Evolutionary conservation across 2,888 invertebrate species (phyloP), one percentile per base, ranked within the genome.

Genomic region (Ormyrus thymus): DNA sequence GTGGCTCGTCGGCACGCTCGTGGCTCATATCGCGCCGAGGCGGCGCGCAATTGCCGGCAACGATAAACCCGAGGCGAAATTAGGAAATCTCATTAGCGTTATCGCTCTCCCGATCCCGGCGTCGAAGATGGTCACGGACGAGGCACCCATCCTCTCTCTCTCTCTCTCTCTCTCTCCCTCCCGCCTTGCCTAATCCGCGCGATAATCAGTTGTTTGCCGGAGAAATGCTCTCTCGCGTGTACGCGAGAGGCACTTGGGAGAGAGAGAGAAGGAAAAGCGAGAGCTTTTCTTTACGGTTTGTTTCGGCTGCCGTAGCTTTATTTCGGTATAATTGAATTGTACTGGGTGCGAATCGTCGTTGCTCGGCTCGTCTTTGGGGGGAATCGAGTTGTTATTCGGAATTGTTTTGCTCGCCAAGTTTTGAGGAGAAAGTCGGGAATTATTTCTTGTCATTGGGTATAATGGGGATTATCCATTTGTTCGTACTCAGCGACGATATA

Each of bases 51-150:
- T 64, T 62, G 50, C 71, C 50, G 45, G 51, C 46, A 46, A 68
- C 71, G 74, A 79, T 78, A 78, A 78, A 69, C 56, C 56, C 69
- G 58, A 45, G 29, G 59, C 61, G 59, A 75, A 79, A 80, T 81
- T 82, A 77, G 74, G 64, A 81, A 82, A 81, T 77, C 79, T 79
- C 80, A 82, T 81, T 82, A 82, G 76, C 65, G 59, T 74, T 80
- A 81, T 81, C 77, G 71, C 43, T 51, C 29, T 53, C 65, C 2
- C 29, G 55, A 56, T 53, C 13, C 53, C 45, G 45, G 48, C 55
- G n/a, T 53, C 66, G 76, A 69, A 73, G 79, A 79, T 74, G 65
- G 43, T 53, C 53, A 66, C 46, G 13, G 45, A 10, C 45, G 58
- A 48, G 43, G 1, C 43, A 7, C 45, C 45, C 43, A 29, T 3